Evolutionary conservation across 2,888 invertebrate species (phyloP).

Genomic region (Trichogramma evanescens): DNA sequence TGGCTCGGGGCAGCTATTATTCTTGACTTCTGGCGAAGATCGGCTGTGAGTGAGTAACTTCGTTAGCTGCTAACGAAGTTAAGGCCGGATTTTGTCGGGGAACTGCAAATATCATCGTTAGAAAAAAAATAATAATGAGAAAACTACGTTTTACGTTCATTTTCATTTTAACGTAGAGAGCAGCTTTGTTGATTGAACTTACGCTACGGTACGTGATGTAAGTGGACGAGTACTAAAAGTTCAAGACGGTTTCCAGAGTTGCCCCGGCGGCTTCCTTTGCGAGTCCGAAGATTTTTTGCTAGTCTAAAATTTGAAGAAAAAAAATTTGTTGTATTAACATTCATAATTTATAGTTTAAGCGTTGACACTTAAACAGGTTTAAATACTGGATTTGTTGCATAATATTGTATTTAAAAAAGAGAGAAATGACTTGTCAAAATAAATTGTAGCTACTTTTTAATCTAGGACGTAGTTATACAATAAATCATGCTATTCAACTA

Average conservation of each 20-base stretch:
- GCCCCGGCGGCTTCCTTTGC: constrained; percentile 76
- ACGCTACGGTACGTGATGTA: constrained; percentile 80
- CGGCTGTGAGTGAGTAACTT: constrained; percentile 18
- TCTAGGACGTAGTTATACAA: no score
- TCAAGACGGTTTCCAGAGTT: constrained; percentile 80
- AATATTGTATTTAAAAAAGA: no score
- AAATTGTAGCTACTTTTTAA: no score
- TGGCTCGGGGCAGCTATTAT: constrained; percentile 27
- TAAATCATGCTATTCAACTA: neutral
- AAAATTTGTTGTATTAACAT: neutral
- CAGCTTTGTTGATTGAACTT: constrained; percentile 23
- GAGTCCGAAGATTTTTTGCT: constrained; percentile 72
- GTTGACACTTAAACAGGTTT: no score
- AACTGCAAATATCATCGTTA: constrained; percentile 12
- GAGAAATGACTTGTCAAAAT: no score
- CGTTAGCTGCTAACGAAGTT: constrained; percentile 25
- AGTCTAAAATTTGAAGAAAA: constrained; percentile 52
- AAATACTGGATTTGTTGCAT: no score
- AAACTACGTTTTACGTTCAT: neutral
- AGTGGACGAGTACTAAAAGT: constrained; percentile 72
- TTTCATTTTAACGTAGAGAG: neutral
- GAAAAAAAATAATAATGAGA: constrained; percentile 2
- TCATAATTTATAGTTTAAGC: no score
- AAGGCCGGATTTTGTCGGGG: constrained; percentile 6
- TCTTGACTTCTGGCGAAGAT: constrained; percentile 17